A percentile compares a stretch with the other conserved stretches of the same genome.
phyloP scores from a whole-genome alignment of 2,797 vertebrate species.

The Hozukius guyotensis region DNA sequence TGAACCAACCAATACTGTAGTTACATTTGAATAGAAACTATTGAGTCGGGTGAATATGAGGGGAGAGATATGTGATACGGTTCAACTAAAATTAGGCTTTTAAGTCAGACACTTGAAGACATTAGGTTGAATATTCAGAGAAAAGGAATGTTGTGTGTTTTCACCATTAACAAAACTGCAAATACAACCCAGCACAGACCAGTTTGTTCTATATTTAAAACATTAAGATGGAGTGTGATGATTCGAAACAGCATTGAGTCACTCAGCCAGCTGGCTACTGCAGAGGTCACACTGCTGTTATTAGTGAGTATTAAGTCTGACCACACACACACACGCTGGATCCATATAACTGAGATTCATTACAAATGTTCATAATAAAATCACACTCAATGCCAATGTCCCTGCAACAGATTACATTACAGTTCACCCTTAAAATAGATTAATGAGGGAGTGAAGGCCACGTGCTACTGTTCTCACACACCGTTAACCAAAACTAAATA shows the following conservation, averaged over 20 bases:
- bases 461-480: constrained; percentile 38
- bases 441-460: constrained; percentile 1
- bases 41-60: background rate
- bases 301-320: constrained; percentile 12
- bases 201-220: background rate
- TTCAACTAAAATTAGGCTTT: background rate
- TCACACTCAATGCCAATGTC: background rate
- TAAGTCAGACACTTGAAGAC: background rate
- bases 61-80: background rate
- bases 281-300: constrained; percentile 10
- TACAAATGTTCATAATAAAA: constrained; percentile 39
- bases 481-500: constrained; percentile 6
- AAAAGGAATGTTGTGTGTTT: background rate
- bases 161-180: background rate
- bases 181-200: background rate
- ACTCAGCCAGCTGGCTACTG: background rate
- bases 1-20: background rate
- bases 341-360: constrained; percentile 13
- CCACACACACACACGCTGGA: constrained; percentile 33
- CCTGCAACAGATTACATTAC: constrained; percentile 23
- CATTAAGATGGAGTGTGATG: background rate
- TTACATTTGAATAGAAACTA: background rate
- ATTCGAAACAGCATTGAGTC: background rate
- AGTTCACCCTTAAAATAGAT: constrained; percentile 16
- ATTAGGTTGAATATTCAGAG: background rate